Evolutionary conservation across 2,888 invertebrate genomes (phyloP).

Genomic region (Invenusta paracnida): DNA sequence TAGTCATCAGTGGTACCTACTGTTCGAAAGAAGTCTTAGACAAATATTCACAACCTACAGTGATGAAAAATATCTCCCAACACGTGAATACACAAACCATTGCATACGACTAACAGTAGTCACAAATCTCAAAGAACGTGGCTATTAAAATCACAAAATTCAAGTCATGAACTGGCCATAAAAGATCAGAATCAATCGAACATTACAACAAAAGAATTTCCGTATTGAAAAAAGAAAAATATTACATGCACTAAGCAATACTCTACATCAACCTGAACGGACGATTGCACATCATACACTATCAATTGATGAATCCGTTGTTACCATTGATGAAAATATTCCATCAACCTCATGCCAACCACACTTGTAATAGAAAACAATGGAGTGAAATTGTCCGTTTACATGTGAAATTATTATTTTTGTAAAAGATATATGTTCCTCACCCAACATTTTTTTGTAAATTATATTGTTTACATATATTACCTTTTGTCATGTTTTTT

Average conservation of each 20-base stretch:
- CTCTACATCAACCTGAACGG: background rate
- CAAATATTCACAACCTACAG: background rate
- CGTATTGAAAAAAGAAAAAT: constrained; percentile 20
- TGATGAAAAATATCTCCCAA: constrained; percentile 16
- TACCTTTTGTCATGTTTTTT: constrained; percentile 10
- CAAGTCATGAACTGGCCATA: background rate
- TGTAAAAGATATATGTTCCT: background rate
- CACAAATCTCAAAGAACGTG: background rate
- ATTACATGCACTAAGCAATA: background rate
- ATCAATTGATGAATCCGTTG: constrained; percentile 18
- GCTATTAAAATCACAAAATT: background rate
- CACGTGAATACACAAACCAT: constrained; percentile 23
- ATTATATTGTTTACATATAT: background rate
- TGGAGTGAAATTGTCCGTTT: background rate
- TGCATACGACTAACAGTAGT: constrained; percentile 5
- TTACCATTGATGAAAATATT: constrained; percentile 8
- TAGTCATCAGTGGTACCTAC: constrained; percentile 10
- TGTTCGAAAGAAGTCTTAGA: constrained; percentile 1
- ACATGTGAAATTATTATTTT: constrained; percentile 3
- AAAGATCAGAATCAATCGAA: constrained; percentile 17
- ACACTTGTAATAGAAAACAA: background rate
- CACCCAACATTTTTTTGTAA: background rate
- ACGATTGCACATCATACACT: constrained; percentile 18
- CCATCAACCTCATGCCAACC: background rate
- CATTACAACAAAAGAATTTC: constrained; percentile 26